Conservation (phyloP, 2,797 vertebrate genomes). For the Pseudomugil gertrudae region DNA sequence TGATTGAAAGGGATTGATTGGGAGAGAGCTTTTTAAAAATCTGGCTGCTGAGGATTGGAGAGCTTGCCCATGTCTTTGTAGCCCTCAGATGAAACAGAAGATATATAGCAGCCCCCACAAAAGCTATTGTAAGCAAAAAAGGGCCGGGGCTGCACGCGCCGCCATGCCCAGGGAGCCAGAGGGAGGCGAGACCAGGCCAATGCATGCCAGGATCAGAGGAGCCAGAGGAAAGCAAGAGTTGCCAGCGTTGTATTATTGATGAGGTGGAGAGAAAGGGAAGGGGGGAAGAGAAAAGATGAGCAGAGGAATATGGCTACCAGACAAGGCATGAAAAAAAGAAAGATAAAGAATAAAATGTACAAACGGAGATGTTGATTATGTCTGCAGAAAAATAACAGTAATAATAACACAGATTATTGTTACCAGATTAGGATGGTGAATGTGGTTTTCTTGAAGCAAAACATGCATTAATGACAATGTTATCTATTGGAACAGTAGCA, state of each 20-base stretch:
- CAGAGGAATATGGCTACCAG: conserved; percentile 53
- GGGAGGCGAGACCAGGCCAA: conserved; percentile 72
- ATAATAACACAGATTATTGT: neutral
- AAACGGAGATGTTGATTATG: conserved; percentile 22
- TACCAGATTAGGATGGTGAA: neutral
- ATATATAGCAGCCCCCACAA: conserved; percentile 52
- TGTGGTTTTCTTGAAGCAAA: conserved; percentile 1
- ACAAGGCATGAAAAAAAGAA: conserved; percentile 33
- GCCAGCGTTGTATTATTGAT: conserved; percentile 83
- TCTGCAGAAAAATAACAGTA: conserved; percentile 20
- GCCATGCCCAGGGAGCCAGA: conserved; percentile 69
- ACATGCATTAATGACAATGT: neutral
- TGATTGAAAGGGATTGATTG: conserved; percentile 9
- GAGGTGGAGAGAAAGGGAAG: conserved; percentile 69
- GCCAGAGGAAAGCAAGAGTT: conserved; percentile 72
- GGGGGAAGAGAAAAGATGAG: conserved; percentile 27
- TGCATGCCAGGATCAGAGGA: conserved; percentile 72
- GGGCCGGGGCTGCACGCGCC: conserved; percentile 63
- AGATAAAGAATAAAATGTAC: neutral
- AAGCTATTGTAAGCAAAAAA: conserved; percentile 54
- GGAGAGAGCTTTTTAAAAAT: conserved; percentile 37
- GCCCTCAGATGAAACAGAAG: conserved; percentile 60
- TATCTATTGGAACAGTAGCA: neutral
- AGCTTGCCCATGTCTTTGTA: conserved; percentile 48
- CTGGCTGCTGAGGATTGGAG: conserved; percentile 42